A percentile compares a stretch with the other conserved stretches of the same genome.
These are phyloP conservation scores for Daktulosphaira vitifoliae DNA, from an alignment of 1,140 invertebrate species.

Conservation along the genomic window DNA sequence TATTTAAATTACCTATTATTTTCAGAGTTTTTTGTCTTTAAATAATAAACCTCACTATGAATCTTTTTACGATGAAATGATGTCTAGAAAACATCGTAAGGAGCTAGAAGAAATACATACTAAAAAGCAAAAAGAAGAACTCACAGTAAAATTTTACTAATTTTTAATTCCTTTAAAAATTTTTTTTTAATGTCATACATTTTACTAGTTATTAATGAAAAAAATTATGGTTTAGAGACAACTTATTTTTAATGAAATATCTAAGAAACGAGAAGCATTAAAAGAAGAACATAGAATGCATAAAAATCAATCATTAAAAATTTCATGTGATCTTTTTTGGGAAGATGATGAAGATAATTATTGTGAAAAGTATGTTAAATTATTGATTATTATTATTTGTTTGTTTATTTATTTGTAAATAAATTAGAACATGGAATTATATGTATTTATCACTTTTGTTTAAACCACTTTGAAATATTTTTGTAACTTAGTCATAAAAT, in stretches of 20 bases:
- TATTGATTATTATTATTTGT: too few relatives aligned
- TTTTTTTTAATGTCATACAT: too few relatives aligned
- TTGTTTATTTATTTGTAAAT: too few relatives aligned
- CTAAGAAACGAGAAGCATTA: constrained; percentile 55
- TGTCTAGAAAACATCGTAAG: constrained; percentile 53
- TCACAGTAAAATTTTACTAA: constrained; percentile 45
- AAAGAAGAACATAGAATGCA: constrained; percentile 50
- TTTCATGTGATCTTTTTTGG: not conserved
- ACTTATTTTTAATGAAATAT: constrained; percentile 59
- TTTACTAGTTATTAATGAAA: too few relatives aligned
- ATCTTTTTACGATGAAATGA: constrained; percentile 79
- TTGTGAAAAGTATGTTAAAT: constrained; percentile 4
- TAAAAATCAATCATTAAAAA: constrained; percentile 39
- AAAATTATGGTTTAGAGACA: constrained; percentile 50
- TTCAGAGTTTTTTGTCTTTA: constrained; percentile 55
- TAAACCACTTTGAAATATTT: too few relatives aligned
- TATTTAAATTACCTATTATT: constrained; percentile 31
- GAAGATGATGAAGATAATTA: constrained; percentile 27
- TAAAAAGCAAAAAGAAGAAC: constrained; percentile 52
- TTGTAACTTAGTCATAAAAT: too few relatives aligned
- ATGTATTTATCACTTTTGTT: too few relatives aligned
- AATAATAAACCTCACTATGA: constrained; percentile 63
- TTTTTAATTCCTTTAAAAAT: constrained; percentile 33
- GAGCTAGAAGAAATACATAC: constrained; percentile 52
- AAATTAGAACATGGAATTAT: too few relatives aligned